These are phyloP conservation scores for Pampusana beccarii DNA, from an alignment of 2,113 vertebrate species.

Conservation along the genomic window DNA sequence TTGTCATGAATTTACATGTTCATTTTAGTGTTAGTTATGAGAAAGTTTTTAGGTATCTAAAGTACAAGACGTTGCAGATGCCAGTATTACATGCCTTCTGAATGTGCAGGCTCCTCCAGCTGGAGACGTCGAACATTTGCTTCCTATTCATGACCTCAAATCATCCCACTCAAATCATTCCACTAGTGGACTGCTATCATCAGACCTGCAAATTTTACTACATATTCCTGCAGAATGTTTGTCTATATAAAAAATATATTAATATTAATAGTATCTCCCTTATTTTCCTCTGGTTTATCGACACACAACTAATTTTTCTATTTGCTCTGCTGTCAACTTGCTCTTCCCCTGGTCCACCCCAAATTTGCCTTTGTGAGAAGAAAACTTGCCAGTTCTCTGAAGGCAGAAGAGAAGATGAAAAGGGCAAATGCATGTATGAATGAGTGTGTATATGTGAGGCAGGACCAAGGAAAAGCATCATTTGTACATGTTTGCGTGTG, in stretches of 20 bases:
- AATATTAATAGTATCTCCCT: background rate
- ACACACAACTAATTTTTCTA: background rate
- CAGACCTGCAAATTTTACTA: conserved; percentile 52
- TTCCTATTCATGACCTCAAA: background rate
- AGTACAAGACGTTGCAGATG: background rate
- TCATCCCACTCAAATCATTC: background rate
- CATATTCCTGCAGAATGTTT: conserved; percentile 5
- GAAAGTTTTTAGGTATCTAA: conserved; percentile 1
- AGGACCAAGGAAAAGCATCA: background rate
- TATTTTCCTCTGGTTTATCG: background rate
- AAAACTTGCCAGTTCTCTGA: background rate
- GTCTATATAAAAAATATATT: background rate
- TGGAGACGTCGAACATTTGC: background rate
- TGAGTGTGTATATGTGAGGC: background rate
- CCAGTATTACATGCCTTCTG: background rate
- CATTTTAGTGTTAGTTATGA: background rate
- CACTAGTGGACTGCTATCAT: background rate
- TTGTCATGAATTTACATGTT: conserved; percentile 8
- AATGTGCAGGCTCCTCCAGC: background rate
- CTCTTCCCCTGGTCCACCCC: background rate
- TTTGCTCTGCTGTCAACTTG: background rate
- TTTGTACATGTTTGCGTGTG: background rate
- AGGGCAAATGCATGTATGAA: background rate
- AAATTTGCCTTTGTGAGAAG: background rate
- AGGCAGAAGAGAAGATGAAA: background rate